These are phyloP conservation scores for Rallus limicola DNA, from an alignment of 2,113 vertebrate genomes.

Conservation along the genomic window DNA sequence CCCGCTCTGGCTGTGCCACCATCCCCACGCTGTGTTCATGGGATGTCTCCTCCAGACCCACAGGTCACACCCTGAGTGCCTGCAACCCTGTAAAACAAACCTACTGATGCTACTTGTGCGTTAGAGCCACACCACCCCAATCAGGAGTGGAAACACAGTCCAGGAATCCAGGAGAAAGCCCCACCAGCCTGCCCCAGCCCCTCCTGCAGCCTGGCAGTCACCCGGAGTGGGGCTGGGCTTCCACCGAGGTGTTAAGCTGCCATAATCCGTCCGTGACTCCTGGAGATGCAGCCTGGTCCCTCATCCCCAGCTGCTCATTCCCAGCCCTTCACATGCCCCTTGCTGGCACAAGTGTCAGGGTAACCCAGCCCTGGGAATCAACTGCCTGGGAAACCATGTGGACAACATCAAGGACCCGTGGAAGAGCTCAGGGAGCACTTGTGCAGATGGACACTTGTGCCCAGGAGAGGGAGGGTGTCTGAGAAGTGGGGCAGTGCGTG, in stretches of 20 bases:
- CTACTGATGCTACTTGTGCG: accelerated
- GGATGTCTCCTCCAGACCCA: background rate
- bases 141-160: background rate
- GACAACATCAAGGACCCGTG: background rate
- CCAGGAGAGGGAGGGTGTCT: background rate
- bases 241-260: background rate
- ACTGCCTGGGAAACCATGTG: background rate
- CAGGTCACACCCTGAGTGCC: background rate
- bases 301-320: background rate
- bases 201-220: background rate
- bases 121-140: background rate
- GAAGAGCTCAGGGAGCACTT: background rate
- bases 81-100: background rate
- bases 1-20: accelerated
- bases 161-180: background rate
- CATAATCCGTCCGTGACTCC: background rate
- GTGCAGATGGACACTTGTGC: background rate
- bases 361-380: background rate
- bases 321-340: background rate
- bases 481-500: background rate
- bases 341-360: background rate
- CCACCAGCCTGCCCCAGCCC: background rate
- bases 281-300: background rate
- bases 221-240: background rate
- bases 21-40: background rate